Evolutionary conservation across 2,888 invertebrate genomes (phyloP).

Genomic region (Noctua fimbriata): DNA sequence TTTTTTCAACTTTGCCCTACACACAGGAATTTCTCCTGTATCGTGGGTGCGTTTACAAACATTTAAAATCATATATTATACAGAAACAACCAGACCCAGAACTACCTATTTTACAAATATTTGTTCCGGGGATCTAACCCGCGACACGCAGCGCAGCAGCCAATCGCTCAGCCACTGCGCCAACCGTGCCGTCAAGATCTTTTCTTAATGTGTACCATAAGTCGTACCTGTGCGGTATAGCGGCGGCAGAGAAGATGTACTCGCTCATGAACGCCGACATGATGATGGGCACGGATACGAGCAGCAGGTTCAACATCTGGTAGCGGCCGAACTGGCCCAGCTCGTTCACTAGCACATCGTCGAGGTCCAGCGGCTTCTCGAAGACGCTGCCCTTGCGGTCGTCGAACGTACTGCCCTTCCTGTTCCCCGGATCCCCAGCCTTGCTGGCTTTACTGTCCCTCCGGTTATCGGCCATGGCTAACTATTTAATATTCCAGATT

Average conservation of each 20-base stretch:
- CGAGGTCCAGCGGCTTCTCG: constrained; percentile 80
- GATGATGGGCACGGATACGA: constrained; percentile 91
- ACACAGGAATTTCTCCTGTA: too few relatives aligned
- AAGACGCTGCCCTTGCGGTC: constrained; percentile 59
- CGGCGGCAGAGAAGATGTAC: constrained; percentile 93
- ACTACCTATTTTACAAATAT: background rate
- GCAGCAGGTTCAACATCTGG: constrained; percentile 90
- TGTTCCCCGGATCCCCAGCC: constrained; percentile 31
- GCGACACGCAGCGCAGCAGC: too few relatives aligned
- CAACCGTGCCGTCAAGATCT: background rate
- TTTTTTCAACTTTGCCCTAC: too few relatives aligned
- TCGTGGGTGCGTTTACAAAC: too few relatives aligned
- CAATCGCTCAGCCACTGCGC: too few relatives aligned
- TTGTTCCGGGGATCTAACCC: background rate
- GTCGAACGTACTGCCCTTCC: constrained; percentile 45
- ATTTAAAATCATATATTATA: too few relatives aligned
- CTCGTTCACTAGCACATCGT: constrained; percentile 87
- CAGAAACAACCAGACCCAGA: background rate
- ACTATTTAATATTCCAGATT: background rate
- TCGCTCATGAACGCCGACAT: constrained; percentile 92
- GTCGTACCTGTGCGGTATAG: constrained; percentile 92
- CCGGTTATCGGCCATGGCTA: constrained; percentile 44
- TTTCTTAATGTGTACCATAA: background rate
- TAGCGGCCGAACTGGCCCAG: constrained; percentile 92
- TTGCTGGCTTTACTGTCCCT: constrained; percentile 19